phyloP scores from a whole-genome alignment of 2,113 vertebrate species.

The Embiotoca jacksoni region DNA sequence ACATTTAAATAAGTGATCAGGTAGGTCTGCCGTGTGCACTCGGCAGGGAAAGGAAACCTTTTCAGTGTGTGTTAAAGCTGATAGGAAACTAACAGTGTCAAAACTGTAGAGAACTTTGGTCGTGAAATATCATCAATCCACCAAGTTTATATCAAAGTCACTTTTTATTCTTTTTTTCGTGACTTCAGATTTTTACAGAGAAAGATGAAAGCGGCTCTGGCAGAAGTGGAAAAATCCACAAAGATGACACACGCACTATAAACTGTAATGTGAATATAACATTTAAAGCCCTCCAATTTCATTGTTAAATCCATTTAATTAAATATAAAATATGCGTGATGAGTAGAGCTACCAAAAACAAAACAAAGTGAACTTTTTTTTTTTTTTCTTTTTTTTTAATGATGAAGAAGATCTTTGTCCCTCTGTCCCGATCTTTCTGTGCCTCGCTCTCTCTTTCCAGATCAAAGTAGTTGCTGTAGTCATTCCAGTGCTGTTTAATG shows the following conservation, averaged over 20 bases:
- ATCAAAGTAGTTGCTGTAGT: slow-evolving; percentile 67
- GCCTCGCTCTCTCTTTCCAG: slow-evolving; percentile 20
- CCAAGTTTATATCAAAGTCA: slow-evolving; percentile 10
- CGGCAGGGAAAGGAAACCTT: neutral
- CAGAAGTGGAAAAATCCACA: neutral
- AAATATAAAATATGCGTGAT: neutral
- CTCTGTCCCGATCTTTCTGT: slow-evolving; percentile 8
- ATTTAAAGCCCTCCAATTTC: slow-evolving; percentile 10
- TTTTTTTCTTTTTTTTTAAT: slow-evolving; percentile 50
- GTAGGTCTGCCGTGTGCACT: neutral
- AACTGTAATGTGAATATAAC: neutral
- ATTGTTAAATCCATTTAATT: neutral
- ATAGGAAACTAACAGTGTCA: neutral
- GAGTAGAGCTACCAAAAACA: neutral
- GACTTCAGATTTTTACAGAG: neutral
- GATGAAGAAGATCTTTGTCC: slow-evolving; percentile 27
- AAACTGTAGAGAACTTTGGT: neutral
- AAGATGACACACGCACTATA: neutral
- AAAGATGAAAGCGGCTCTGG: neutral
- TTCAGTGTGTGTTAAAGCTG: neutral
- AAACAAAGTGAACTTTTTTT: slow-evolving; percentile 43
- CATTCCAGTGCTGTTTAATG: slow-evolving; percentile 69
- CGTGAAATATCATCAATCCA: neutral
- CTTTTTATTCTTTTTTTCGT: slow-evolving; percentile 13
- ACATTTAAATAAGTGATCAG: neutral